Evolutionary conservation across 2,797 vertebrate species (phyloP).

Genomic region (Falco berigora): DNA sequence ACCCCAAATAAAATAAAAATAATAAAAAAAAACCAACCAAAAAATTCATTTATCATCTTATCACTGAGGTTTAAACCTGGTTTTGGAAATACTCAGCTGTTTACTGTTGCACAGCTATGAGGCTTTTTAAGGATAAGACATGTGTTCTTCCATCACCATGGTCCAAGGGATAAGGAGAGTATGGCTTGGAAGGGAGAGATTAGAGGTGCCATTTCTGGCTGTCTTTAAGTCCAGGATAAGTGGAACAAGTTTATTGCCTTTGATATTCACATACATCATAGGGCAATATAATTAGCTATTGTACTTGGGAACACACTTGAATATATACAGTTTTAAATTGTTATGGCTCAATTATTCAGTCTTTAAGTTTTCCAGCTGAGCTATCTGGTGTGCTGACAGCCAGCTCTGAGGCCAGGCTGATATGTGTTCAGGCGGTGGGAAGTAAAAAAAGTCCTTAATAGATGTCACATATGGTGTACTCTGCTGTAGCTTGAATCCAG

Average conservation of each 20-base stretch:
- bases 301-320: background rate
- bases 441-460: background rate
- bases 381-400: background rate
- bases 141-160: background rate
- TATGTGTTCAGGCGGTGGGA: rapidly evolving
- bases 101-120: background rate
- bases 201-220: background rate
- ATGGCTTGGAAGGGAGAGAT: background rate
- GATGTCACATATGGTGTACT: background rate
- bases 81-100: background rate
- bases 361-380: background rate
- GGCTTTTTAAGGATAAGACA: background rate
- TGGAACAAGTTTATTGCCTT: background rate
- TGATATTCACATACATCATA: background rate
- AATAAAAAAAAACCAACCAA: background rate
- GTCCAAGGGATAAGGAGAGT: background rate
- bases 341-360: background rate
- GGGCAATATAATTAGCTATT: background rate
- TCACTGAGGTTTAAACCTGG: background rate
- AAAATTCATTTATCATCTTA: background rate
- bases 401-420: background rate
- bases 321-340: background rate
- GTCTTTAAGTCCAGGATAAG: background rate
- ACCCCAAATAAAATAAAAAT: too few species aligned
- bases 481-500: background rate